Evolutionary conservation across 2,113 vertebrate genomes (phyloP).

Genomic region (Geococcyx californianus): DNA sequence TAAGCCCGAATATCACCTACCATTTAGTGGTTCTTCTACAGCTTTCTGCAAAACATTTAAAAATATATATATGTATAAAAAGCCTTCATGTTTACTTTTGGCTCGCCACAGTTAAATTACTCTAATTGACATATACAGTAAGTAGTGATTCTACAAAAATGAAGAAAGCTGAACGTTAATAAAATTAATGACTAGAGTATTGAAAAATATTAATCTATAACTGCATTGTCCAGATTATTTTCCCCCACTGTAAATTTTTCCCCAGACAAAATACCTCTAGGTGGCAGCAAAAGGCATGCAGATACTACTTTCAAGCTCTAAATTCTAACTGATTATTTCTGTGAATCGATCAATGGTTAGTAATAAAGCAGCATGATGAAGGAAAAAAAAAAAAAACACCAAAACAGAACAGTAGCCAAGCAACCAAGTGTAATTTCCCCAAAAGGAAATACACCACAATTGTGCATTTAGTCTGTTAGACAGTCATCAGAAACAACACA

Average conservation of each 20-base stretch:
- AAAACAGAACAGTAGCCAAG: background rate
- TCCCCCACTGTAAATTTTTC: background rate
- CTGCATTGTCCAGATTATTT: background rate
- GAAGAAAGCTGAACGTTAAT: constrained; percentile 55
- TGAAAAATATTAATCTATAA: constrained; percentile 9
- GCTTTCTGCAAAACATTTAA: constrained; percentile 86
- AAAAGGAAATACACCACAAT: background rate
- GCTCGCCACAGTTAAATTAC: constrained; percentile 72
- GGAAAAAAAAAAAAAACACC: no score
- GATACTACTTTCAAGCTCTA: background rate
- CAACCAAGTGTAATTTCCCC: background rate
- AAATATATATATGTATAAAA: constrained; percentile 75
- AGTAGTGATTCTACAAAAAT: constrained; percentile 70
- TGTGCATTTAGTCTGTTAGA: background rate
- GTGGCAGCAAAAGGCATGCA: constrained; percentile 51
- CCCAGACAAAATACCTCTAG: constrained; percentile 30
- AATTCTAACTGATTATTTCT: background rate
- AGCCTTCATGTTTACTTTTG: constrained; percentile 71
- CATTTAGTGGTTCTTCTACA: constrained; percentile 85
- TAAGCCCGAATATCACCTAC: constrained; percentile 76
- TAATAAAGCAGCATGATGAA: constrained; percentile 1
- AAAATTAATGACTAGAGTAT: constrained; percentile 11
- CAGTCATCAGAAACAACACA: constrained; percentile 12
- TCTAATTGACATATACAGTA: constrained; percentile 73
- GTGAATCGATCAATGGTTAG: background rate